Evolutionary conservation across 2,113 vertebrate genomes (phyloP), one percentile per base, ranked within the genome.

Genomic region (Cinclus mexicanus): DNA sequence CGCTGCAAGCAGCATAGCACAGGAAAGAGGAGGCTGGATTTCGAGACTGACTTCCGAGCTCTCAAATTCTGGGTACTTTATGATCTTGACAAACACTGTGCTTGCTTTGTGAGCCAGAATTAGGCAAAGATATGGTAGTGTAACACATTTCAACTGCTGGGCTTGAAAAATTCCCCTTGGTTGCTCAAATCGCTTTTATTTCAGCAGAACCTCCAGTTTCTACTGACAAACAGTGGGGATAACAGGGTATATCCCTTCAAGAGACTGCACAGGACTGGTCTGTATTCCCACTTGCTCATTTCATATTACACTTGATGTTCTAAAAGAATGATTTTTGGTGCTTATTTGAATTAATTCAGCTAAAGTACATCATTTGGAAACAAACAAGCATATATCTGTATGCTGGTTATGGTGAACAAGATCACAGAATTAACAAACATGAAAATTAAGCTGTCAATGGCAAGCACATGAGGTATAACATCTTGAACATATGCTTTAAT

Each of bases 391-490:
- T 64, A 9, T 90, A 74, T 90, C 71, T 64, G 18, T 79, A 56
- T 93, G 26, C 82, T 97, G 76, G 61, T 91, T 96, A 88, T 19
- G 67, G 44, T 82, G 46, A 96, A 59, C 16, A 81, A 76, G 55
- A 64, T 77, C 85, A 96, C 64, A 89, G 72, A 96, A 91, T 42
- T 55, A 76, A 74, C 52, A 94, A 69, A 89, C 60, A 63, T 85
- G 42, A 83, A 96, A 95, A 94, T 93, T 90, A 85, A 61, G 33
- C 63, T 70, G 70, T 86, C 87, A 93, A 17, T 96, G 88, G 29
- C 80, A 87, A 93, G 42, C 12, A 41, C 52, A 69, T 78, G 60
- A 86, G 60, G 37, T 71, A 35, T 63, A 95, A 75, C n/a, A 53
- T 42, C 60, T 88, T 91, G 79, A 88, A 68, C 52, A 55, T 68